phyloP scores from a whole-genome alignment of 2,797 vertebrate genomes.

The Pseudomugil tenellus region DNA sequence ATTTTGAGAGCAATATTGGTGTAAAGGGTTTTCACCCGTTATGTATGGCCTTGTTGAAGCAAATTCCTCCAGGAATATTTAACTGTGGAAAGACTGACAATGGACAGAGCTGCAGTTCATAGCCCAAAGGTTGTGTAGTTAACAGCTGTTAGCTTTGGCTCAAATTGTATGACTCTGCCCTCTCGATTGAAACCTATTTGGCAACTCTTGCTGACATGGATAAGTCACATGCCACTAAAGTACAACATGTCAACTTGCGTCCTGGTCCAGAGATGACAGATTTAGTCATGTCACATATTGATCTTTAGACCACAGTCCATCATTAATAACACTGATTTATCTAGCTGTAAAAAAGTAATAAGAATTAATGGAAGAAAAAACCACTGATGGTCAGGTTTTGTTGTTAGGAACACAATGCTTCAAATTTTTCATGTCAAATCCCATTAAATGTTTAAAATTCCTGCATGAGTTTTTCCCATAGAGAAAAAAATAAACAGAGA shows the following conservation, averaged over 20 bases:
- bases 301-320: conserved; percentile 46
- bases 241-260: conserved; percentile 59
- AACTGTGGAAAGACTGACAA: conserved; percentile 92
- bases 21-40: conserved; percentile 93
- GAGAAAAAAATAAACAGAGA: conserved; percentile 21
- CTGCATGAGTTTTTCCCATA: conserved; percentile 1
- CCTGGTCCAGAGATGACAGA: conserved; percentile 67
- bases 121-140: conserved; percentile 85
- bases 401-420: background rate
- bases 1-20: conserved; percentile 99
- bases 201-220: conserved; percentile 79
- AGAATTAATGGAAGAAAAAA: conserved; percentile 10
- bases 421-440: background rate
- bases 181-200: conserved; percentile 80
- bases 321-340: conserved; percentile 50
- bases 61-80: conserved; percentile 99
- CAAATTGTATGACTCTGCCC: conserved; percentile 76
- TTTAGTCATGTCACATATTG: conserved; percentile 66
- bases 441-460: conserved; percentile 13
- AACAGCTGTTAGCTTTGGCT: conserved; percentile 86
- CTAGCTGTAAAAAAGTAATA: conserved; percentile 27
- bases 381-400: background rate
- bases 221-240: conserved; percentile 74
- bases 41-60: conserved; percentile 92
- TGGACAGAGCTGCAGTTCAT: conserved; percentile 81